Conservation (phyloP, 2,888 invertebrate species). For the Hemicrepidius hirtus region DNA sequence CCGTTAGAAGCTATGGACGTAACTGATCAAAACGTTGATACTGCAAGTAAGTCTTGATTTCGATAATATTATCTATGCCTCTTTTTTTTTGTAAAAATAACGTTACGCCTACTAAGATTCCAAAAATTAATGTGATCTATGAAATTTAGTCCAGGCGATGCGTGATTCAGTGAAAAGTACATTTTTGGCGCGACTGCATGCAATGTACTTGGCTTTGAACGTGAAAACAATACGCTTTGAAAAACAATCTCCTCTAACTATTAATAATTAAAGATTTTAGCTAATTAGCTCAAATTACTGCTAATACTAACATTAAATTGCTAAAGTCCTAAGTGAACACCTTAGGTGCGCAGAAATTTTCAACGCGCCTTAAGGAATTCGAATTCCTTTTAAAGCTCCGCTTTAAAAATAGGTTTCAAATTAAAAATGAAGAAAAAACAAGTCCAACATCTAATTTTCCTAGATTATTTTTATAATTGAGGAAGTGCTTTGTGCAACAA, state of each 20-base stretch:
- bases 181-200: conserved; percentile 26
- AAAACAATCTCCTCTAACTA: too few species aligned
- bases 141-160: conserved; percentile 12
- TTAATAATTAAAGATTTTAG: too few species aligned
- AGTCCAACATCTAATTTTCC: background rate
- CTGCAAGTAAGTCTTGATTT: conserved; percentile 32
- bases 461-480: background rate
- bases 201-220: conserved; percentile 20
- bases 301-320: too few species aligned
- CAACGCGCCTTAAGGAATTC: too few species aligned
- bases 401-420: background rate
- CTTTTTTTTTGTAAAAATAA: background rate
- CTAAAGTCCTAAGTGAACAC: too few species aligned
- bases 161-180: conserved; percentile 6
- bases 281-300: too few species aligned
- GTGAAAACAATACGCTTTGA: conserved; percentile 6
- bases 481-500: conserved; percentile 25
- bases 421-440: conserved; percentile 1
- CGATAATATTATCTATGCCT: too few species aligned
- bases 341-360: too few species aligned
- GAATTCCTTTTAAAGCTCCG: too few species aligned
- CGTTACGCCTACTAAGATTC: background rate
- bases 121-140: background rate
- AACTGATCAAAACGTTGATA: conserved; percentile 43
- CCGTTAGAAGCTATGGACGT: conserved; percentile 56